phyloP scores from a whole-genome alignment of 1,140 invertebrate genomes.

The Diachasmimorpha longicaudata region DNA sequence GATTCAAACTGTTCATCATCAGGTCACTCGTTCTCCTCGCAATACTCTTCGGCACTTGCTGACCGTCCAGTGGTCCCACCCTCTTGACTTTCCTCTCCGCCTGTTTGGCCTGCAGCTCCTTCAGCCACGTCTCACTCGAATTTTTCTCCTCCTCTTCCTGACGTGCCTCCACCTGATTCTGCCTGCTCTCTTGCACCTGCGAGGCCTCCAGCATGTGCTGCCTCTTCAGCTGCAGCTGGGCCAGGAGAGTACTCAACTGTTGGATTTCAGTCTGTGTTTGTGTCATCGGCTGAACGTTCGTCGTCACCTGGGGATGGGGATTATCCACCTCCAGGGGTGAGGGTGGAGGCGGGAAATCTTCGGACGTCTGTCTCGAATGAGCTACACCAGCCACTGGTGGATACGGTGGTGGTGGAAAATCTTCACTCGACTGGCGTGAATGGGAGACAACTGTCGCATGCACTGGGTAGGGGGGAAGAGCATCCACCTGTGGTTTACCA shows the following conservation, averaged over 20 bases:
- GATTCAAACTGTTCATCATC: constrained; percentile 49
- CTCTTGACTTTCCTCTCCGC: constrained; percentile 70
- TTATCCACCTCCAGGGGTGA: constrained; percentile 71
- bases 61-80: constrained; percentile 43
- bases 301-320: neutral
- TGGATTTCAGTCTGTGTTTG: constrained; percentile 43
- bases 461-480: constrained; percentile 54
- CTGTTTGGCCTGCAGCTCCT: constrained; percentile 80
- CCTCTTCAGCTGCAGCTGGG: constrained; percentile 78
- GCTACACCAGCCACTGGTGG: constrained; percentile 72
- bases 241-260: constrained; percentile 68
- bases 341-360: constrained; percentile 88
- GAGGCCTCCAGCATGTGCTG: constrained; percentile 71
- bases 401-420: constrained; percentile 86
- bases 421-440: constrained; percentile 84
- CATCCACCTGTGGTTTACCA: constrained; percentile 58
- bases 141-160: constrained; percentile 54
- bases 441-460: constrained; percentile 64
- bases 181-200: constrained; percentile 46
- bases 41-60: constrained; percentile 49
- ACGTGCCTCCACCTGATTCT: constrained; percentile 19
- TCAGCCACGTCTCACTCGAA: constrained; percentile 73
- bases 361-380: constrained; percentile 84
- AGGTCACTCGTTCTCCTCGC: constrained; percentile 54
- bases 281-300: neutral